Evolutionary conservation across 2,888 invertebrate species (phyloP).

Genomic region (Pseudeuparius sepicola): DNA sequence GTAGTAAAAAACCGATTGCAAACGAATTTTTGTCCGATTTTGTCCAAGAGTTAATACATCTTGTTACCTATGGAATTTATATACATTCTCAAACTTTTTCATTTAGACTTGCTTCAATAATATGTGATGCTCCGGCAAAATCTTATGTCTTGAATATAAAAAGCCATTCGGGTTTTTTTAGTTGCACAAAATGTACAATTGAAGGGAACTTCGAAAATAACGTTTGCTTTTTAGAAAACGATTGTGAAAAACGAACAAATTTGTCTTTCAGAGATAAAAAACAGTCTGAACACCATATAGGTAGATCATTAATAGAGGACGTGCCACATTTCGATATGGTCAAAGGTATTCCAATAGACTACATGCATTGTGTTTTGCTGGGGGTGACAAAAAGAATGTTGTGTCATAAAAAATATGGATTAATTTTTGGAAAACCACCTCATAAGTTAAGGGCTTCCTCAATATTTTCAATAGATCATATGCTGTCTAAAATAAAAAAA

Average conservation of each 20-base stretch:
- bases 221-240: conserved; percentile 11
- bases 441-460: conserved; percentile 4
- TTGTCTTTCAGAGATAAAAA: conserved; percentile 9
- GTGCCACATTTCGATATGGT: conserved; percentile 13
- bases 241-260: conserved; percentile 9
- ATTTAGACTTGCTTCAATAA: conserved; percentile 11
- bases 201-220: conserved; percentile 13
- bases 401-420: not conserved
- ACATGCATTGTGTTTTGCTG: conserved; percentile 15
- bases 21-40: conserved; percentile 15
- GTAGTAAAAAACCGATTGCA: conserved; percentile 8
- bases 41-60: conserved; percentile 11
- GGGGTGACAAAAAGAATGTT: conserved; percentile 8
- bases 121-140: conserved; percentile 16
- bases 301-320: conserved; percentile 9
- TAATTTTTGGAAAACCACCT: conserved; percentile 1
- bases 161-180: conserved; percentile 13
- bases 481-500: conserved; percentile 12
- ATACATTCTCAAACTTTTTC: conserved; percentile 8
- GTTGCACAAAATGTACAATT: conserved; percentile 14
- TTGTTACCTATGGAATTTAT: conserved; percentile 12
- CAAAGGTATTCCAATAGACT: conserved; percentile 12
- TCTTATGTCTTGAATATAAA: too few relatives aligned
- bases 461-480: too few relatives aligned
- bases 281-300: conserved; percentile 12